Percentiles rank a stretch among this genome's conserved stretches.
phyloP scores from a whole-genome alignment of 1,140 invertebrate species.

The Danaus plexippus region DNA sequence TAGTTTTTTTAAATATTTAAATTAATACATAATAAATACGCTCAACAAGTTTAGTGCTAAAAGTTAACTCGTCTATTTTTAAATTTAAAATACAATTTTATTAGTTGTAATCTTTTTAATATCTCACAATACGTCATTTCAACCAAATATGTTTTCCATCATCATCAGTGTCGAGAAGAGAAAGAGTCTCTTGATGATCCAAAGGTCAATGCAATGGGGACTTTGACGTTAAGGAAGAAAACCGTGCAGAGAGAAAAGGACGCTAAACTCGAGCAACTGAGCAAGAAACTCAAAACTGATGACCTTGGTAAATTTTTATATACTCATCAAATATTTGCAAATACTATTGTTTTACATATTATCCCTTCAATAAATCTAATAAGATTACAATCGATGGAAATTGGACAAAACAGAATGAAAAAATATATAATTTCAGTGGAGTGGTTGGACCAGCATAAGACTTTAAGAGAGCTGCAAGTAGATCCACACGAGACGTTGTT shows the following conservation, averaged over 20 bases:
- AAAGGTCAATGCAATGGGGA: slow-evolving; percentile 77
- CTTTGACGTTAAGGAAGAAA: slow-evolving; percentile 85
- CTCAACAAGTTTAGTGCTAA: too few relatives aligned
- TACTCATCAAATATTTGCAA: too few relatives aligned
- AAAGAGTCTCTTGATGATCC: slow-evolving; percentile 75
- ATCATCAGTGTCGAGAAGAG: slow-evolving; percentile 83
- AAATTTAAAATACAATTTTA: too few relatives aligned
- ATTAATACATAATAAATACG: too few relatives aligned
- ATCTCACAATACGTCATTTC: too few relatives aligned
- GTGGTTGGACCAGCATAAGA: slow-evolving; percentile 98
- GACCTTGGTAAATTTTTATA: slow-evolving; percentile 84
- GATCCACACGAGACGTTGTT: slow-evolving; percentile 92
- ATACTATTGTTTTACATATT: background rate
- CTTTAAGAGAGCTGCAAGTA: slow-evolving; percentile 97
- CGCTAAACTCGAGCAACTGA: slow-evolving; percentile 95
- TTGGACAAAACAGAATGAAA: background rate
- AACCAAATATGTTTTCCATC: too few relatives aligned
- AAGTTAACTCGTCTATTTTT: too few relatives aligned
- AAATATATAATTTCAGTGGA: slow-evolving; percentile 79
- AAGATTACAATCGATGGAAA: too few relatives aligned
- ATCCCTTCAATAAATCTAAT: too few relatives aligned
- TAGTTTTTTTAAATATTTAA: too few relatives aligned
- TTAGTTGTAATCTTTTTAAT: too few relatives aligned
- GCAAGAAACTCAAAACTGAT: slow-evolving; percentile 98
- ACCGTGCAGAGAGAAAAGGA: slow-evolving; percentile 87